Base-by-base conservation (phyloP, 2,888 invertebrate genomes). In the Vanessa cardui region DNA sequence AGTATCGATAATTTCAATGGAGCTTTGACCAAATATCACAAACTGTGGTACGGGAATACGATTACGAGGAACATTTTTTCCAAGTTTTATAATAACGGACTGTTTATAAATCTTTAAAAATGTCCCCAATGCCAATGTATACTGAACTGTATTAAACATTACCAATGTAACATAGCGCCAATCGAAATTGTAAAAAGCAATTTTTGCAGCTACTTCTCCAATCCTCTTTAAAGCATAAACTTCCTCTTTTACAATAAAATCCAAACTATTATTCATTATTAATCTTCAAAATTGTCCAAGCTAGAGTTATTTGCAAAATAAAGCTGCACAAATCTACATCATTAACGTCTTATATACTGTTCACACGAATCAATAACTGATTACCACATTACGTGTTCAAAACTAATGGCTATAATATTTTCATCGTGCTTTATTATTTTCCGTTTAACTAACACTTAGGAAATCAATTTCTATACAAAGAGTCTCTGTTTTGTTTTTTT, bases 151-250 rank as follows among this genome's bases (percentile, higher is more conserved):
- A 61, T 76, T 81, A 66, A 78, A 84, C 63, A 87, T 74, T 6
- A 86, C 75, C 0, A 87, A 66, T 3, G 85, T 83, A 3, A 83
- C 68, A 46, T 80, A 87, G 6, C 85, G 82, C 87, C 85, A 87
- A 72, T 86, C 80, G 63, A 85, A 88, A 74, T 87, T 88, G 52
- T 83, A 75, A 62, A 73, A 80, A 0, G 84, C 84, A n/a, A 88
- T 79, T 69, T 84, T 85, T 15, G 87, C 84, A 9, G 85, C 84
- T n/a, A 82, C 65, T 68, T 71, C 61, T 6, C 84, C 82, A 26
- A 87, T 75, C 16, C 80, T 78, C 45, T 72, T 64, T 18, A 74
- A 64, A 18, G 76, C 66, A 7, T 68, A 60, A 12, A 73, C 67
- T n/a, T 78, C 73, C 52, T 77, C 70, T 4, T 64, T 63, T 8